Conservation (phyloP, 2,113 vertebrate genomes). For the Cricetomys ansorgei region DNA sequence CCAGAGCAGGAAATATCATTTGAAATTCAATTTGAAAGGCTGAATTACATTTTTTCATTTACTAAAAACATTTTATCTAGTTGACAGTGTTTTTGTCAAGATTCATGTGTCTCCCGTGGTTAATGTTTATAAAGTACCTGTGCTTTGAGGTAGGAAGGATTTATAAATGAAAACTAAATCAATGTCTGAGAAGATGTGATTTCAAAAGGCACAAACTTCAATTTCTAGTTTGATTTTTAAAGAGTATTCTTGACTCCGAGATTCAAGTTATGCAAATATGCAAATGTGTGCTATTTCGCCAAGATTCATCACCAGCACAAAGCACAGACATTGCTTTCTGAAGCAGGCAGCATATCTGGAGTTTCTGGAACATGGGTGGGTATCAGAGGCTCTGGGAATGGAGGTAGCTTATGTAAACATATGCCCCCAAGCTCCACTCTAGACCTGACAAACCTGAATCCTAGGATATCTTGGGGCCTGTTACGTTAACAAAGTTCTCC, state of each 20-base stretch:
- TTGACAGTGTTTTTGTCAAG: slow-evolving; percentile 71
- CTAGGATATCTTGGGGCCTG: background rate
- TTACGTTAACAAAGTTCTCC: background rate
- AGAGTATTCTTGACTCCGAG: slow-evolving; percentile 33
- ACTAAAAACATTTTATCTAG: slow-evolving; percentile 71
- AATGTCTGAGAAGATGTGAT: slow-evolving; percentile 63
- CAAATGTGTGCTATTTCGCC: slow-evolving; percentile 25
- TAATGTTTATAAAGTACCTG: slow-evolving; percentile 76
- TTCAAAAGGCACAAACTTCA: slow-evolving; percentile 54
- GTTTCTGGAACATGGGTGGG: background rate
- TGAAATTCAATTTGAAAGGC: slow-evolving; percentile 73
- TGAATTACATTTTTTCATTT: slow-evolving; percentile 72
- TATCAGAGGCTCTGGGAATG: background rate
- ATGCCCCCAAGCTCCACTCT: background rate
- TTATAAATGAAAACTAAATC: slow-evolving; percentile 72
- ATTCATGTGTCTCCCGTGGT: slow-evolving; percentile 65
- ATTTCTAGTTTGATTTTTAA: slow-evolving; percentile 34
- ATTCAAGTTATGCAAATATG: slow-evolving; percentile 44
- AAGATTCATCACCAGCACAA: slow-evolving; percentile 30
- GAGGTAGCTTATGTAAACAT: background rate
- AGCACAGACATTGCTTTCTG: background rate
- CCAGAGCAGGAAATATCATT: slow-evolving; percentile 57
- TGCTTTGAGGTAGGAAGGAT: slow-evolving; percentile 58
- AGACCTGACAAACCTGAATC: background rate
- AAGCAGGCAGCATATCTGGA: background rate